Base-by-base conservation (phyloP, 2,888 invertebrate genomes). In the Dascillus cervinus region DNA sequence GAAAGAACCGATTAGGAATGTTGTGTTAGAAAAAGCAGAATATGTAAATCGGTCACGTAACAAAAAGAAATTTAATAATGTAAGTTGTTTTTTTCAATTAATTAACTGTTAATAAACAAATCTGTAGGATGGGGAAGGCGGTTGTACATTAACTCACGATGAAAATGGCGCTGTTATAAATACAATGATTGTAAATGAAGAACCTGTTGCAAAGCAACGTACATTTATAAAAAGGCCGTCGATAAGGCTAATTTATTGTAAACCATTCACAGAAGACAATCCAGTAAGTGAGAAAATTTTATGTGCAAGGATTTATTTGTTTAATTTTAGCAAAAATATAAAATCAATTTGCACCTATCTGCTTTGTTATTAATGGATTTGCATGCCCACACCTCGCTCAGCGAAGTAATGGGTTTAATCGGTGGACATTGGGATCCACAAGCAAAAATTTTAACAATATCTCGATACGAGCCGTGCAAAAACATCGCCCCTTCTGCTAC, bases 351-450 rank as follows among this genome's bases (percentile, higher is more conserved):
- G 34, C 64, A 71, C 47, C 66, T 77, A 35, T 71, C 77, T 1
- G 71, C 78, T 1, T 59, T 83, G 33, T 60, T 82, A 3, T 57
- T 72, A 21, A 77, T 82, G 74, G 82, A 83, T 53, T 67, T 73
- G 27, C 85, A 85, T 63, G 73, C 79, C 26, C 79, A 83, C 63
- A 66, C 75, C 17, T 78, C 77, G 1, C 71, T 74, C 41, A 75
- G 70, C 2, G 85, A 85, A 66, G 80, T 84, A 26, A 83, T 83
- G 73, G 85, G 85, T 2, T 69, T 84, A 44, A 57, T 80, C 38
- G 84, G 82, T 9, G 83, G 82, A 3, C 52, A 50, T 28, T 70
- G 66, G 57, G 48, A 58, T 37, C 38, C 47, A 1, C 47, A 54
- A 9, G 41, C 49, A 8, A 56, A 62, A 22, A 53, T 53, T 13